Percentiles rank a stretch among this genome's conserved stretches.
phyloP scores from a whole-genome alignment of 2,888 invertebrate genomes.

The Xestia ashworthii region DNA sequence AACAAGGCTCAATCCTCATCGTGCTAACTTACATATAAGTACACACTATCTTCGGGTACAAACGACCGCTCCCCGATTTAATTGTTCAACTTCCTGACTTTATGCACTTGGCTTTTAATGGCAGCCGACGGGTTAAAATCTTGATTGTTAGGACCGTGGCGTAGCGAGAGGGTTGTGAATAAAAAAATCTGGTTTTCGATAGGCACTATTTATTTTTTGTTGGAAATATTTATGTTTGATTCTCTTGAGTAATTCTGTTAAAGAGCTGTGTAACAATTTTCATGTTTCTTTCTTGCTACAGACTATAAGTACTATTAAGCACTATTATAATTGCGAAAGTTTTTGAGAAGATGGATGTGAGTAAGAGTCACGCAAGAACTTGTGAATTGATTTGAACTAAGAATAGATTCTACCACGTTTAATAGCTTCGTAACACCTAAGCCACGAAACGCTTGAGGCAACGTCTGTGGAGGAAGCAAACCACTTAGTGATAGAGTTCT shows the following conservation, averaged over 20 bases:
- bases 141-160: slow-evolving; percentile 62
- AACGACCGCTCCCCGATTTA: slow-evolving; percentile 82
- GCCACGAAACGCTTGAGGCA: neutral
- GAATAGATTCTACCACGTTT: neutral
- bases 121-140: slow-evolving; percentile 76
- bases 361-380: no score
- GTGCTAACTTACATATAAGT: slow-evolving; percentile 57
- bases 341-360: no score
- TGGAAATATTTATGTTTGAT: no score
- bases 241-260: neutral
- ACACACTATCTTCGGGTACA: slow-evolving; percentile 74
- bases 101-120: slow-evolving; percentile 82
- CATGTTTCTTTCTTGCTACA: no score
- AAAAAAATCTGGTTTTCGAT: neutral
- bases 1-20: slow-evolving; percentile 61
- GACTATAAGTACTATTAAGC: no score
- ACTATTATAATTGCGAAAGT: no score
- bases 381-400: no score
- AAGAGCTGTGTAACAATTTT: neutral
- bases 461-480: neutral
- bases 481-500: neutral
- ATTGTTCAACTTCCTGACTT: slow-evolving; percentile 83
- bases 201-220: neutral
- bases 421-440: neutral
- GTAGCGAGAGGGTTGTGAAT: slow-evolving; percentile 36